Evolutionary conservation across 2,888 invertebrate genomes (phyloP), one percentile per base, ranked within the genome.

Genomic region (Ophraella communa): DNA sequence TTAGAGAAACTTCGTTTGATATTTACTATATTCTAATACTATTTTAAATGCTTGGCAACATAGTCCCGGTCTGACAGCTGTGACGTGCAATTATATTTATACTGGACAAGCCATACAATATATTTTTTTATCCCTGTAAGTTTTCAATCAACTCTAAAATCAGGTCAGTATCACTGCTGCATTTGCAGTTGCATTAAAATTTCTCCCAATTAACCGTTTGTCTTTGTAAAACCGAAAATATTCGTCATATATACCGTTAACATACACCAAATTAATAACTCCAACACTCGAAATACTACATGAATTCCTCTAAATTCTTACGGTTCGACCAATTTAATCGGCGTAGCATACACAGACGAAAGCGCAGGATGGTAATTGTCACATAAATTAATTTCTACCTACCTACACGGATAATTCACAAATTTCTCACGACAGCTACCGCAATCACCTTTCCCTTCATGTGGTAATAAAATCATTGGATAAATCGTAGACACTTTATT

Each of bases 401-500:
- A 61, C 61, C 33, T 61, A 55, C 33, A 18, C 53, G 47, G 51
- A 62, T 62, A 62, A 57, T 62, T 62, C 62, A 58, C 57, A 53
- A 58, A 64, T 58, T 45, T 66, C 45, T 63, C 61, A 33, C 45
- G 56, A 61, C 51, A 51, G 44, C 55, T 54, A 47, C 56, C 39
- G 64, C 59, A 39, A 58, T 62, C 64, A 55, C 55, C 30, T 51
- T 58, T 52, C 58, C 54, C 61, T 58, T 56, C 62, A 33, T 44
- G 44, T 42, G 17, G 62, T 45, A 56, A 57, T 62, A 62, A 62
- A 62, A 57, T 59, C 54, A 56, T 52, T 30, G 57, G 56, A 67
- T 67, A 59, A 64, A 67, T 64, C 52, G 67, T 64, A 56, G 49
- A 56, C 60, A 63, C 60, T 66, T 66, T 57, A 63, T 64, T 61